Percentiles rank a stretch among this genome's conserved stretches.
These are phyloP conservation scores for Phoebastria nigripes DNA, from an alignment of 2,797 vertebrate genomes.

Conservation along the genomic window DNA sequence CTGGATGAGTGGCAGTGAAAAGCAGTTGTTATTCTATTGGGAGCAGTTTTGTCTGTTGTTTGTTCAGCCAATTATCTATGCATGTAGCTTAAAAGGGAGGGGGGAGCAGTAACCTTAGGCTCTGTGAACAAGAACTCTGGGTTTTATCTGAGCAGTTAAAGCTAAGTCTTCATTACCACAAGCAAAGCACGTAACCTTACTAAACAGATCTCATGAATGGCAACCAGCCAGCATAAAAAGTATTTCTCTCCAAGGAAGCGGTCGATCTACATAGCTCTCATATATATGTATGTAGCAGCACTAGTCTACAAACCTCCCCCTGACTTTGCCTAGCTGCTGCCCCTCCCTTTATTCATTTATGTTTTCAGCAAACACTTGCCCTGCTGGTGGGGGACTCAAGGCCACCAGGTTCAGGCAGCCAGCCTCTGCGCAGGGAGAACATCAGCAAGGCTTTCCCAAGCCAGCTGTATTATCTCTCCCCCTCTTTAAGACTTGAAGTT, in stretches of 20 bases:
- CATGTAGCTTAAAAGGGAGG: background rate
- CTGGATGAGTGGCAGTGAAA: slow-evolving; percentile 56
- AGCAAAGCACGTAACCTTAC: background rate
- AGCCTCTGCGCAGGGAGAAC: background rate
- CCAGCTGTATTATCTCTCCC: background rate
- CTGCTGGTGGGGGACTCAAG: background rate
- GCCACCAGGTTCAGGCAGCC: background rate
- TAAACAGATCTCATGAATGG: background rate
- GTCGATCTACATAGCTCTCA: background rate
- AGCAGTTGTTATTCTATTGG: slow-evolving; percentile 34
- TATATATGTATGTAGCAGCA: background rate
- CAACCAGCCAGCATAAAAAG: background rate
- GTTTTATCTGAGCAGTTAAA: background rate
- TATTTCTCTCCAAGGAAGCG: background rate
- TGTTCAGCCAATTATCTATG: slow-evolving; percentile 59
- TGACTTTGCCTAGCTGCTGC: background rate
- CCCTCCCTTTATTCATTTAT: background rate
- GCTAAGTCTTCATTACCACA: slow-evolving; percentile 27
- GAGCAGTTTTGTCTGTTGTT: slow-evolving; percentile 51
- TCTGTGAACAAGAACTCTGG: slow-evolving; percentile 10
- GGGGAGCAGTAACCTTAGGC: slow-evolving; percentile 18
- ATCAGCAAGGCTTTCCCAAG: background rate
- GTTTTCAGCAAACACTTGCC: background rate
- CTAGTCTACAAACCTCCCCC: background rate
- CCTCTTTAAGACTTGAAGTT: background rate